phyloP scores from a whole-genome alignment of 2,797 vertebrate species.

The Sebastes hopkinsi region DNA sequence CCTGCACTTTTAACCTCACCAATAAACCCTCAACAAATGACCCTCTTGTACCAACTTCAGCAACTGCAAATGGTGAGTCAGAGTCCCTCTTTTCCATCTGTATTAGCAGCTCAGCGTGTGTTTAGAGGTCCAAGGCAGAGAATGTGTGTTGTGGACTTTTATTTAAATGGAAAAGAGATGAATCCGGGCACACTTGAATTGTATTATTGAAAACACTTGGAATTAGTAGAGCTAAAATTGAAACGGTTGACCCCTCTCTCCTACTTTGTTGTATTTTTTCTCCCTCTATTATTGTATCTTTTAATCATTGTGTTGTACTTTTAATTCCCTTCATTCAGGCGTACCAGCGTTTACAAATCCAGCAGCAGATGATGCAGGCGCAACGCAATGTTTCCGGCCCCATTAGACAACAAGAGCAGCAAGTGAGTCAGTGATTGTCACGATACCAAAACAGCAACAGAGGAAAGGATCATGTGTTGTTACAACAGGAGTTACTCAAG shows the following conservation, averaged over 20 bases:
- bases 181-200: not conserved
- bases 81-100: not conserved
- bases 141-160: not conserved
- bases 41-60: slow-evolving; percentile 99
- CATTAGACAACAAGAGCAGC: slow-evolving; percentile 99
- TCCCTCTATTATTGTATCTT: not conserved
- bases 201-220: not conserved
- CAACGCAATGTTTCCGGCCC: slow-evolving; percentile 98
- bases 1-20: slow-evolving; percentile 99
- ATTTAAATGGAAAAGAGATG: not conserved
- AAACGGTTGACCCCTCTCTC: not conserved
- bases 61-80: slow-evolving; percentile 98
- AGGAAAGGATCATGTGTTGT: not conserved
- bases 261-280: not conserved
- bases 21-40: slow-evolving; percentile 99
- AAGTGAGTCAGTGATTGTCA: slow-evolving; percentile 87
- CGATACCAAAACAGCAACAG: not conserved
- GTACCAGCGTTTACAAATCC: slow-evolving; percentile 99
- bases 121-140: not conserved
- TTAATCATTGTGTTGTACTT: not conserved
- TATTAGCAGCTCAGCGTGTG: not conserved
- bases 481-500: slow-evolving; percentile 12
- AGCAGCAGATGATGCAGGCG: slow-evolving; percentile 99
- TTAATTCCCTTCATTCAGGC: slow-evolving; percentile 79
- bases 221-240: not conserved